Percentiles rank a stretch among this genome's conserved stretches.
phyloP scores from a whole-genome alignment of 1,140 invertebrate genomes.

The Euura lappo region DNA sequence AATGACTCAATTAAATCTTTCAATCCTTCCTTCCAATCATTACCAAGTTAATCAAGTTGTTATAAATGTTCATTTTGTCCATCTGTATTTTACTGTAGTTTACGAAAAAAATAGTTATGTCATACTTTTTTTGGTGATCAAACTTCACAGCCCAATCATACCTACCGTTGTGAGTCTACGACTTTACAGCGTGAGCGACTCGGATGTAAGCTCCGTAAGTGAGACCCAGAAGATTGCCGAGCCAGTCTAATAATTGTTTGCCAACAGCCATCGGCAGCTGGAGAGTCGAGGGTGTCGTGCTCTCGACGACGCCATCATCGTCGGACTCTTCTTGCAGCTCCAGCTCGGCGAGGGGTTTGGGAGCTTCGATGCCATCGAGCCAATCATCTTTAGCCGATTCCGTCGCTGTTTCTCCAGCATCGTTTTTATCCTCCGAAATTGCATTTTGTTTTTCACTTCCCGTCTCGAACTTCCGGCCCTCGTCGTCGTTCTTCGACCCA shows the following conservation, averaged over 20 bases:
- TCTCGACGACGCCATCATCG: constrained; percentile 30
- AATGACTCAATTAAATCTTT: too few relatives aligned
- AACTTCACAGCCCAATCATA: too few relatives aligned
- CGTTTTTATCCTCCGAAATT: background rate
- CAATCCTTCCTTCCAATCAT: too few relatives aligned
- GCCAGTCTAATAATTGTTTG: constrained; percentile 42
- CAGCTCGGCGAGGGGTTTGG: constrained; percentile 30
- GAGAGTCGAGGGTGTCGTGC: constrained; percentile 24
- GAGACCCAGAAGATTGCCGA: constrained; percentile 36
- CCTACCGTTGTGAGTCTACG: background rate
- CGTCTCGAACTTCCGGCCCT: background rate
- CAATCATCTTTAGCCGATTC: constrained; percentile 33
- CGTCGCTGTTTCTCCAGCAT: background rate
- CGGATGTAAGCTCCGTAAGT: constrained; percentile 39
- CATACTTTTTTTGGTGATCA: too few relatives aligned
- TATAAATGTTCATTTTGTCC: too few relatives aligned
- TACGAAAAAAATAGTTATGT: too few relatives aligned
- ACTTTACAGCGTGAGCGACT: constrained; percentile 27
- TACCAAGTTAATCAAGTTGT: too few relatives aligned
- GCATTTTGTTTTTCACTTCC: background rate
- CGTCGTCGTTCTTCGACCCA: background rate
- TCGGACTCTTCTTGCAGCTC: constrained; percentile 34
- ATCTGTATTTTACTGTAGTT: too few relatives aligned
- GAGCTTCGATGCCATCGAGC: constrained; percentile 27
- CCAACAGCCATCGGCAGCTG: constrained; percentile 33